Percentiles rank a stretch among this genome's conserved stretches.
These are phyloP conservation scores for Siphamia tubifer DNA, from an alignment of 2,113 vertebrate genomes.

Conservation along the genomic window DNA sequence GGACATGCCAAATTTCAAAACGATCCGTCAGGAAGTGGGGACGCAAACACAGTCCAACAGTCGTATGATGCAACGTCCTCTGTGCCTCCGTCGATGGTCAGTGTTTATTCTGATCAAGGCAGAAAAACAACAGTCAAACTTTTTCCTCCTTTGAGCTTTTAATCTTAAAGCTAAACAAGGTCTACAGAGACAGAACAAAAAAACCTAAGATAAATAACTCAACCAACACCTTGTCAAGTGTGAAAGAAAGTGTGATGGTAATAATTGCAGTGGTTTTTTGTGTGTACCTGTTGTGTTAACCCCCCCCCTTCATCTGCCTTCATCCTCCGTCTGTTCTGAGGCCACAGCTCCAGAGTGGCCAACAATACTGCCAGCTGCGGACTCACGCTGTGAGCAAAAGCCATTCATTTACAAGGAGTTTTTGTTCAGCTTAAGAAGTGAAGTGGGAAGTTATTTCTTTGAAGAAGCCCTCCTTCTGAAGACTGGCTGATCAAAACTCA, in stretches of 20 bases:
- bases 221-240: constrained; percentile 17
- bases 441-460: constrained; percentile 80
- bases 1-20: no score
- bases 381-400: constrained; percentile 70
- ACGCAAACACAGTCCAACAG: no score
- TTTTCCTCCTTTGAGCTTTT: not conserved
- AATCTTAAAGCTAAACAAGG: not conserved
- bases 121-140: constrained; percentile 1
- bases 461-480: constrained; percentile 73
- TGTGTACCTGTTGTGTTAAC: constrained; percentile 63
- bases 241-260: not conserved
- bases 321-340: constrained; percentile 48
- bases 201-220: constrained; percentile 13
- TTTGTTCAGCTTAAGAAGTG: constrained; percentile 73
- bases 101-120: constrained; percentile 17
- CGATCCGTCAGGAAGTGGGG: no score
- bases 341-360: constrained; percentile 44
- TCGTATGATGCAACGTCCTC: not conserved
- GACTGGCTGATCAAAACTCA: constrained; percentile 69
- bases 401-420: constrained; percentile 70
- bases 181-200: not conserved
- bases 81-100: not conserved
- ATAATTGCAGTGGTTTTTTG: constrained; percentile 70
- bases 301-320: constrained; percentile 37
- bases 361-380: constrained; percentile 77